These are phyloP conservation scores for Cryptocephalus primarius DNA, from an alignment of 2,888 invertebrate species.

Conservation along the genomic window DNA sequence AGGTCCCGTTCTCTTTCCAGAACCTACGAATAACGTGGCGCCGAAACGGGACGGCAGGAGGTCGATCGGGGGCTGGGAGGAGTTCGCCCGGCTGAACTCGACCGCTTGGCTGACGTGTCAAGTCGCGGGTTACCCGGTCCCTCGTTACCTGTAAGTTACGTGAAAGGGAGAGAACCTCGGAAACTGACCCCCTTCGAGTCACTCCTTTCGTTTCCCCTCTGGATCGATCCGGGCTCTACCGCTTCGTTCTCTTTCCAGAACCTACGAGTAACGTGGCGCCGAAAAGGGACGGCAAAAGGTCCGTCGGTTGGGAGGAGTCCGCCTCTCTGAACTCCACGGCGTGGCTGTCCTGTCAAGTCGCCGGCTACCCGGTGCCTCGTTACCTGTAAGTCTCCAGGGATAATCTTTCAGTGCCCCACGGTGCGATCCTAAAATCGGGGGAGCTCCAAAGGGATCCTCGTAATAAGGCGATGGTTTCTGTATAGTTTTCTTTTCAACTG, in stretches of 20 bases:
- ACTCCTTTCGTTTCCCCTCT: conserved; percentile 52
- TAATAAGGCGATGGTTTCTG: too few species aligned
- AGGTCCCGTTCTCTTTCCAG: conserved; percentile 20
- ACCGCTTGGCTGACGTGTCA: conserved; percentile 55
- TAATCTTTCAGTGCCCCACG: too few species aligned
- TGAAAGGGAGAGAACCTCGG: conserved; percentile 51
- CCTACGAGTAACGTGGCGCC: conserved; percentile 55
- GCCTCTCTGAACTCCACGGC: conserved; percentile 42
- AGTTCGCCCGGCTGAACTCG: conserved; percentile 40
- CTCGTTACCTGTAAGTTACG: conserved; percentile 38
- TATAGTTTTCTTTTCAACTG: too few species aligned
- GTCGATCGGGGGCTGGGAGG: conserved; percentile 47
- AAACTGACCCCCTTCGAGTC: conserved; percentile 36
- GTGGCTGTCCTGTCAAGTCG: conserved; percentile 53
- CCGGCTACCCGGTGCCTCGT: conserved; percentile 43
- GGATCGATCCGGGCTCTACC: not conserved
- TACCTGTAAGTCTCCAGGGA: conserved; percentile 23
- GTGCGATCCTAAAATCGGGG: too few species aligned
- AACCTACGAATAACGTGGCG: conserved; percentile 52
- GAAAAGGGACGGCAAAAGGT: conserved; percentile 48
- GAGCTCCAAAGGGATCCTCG: too few species aligned
- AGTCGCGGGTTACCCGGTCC: conserved; percentile 45
- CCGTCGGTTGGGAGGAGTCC: conserved; percentile 48
- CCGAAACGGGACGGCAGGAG: conserved; percentile 48
- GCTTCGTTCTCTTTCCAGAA: conserved; percentile 23